Base-by-base conservation (phyloP, 2,113 vertebrate genomes). In the Oxygymnocypris stewartii region DNA sequence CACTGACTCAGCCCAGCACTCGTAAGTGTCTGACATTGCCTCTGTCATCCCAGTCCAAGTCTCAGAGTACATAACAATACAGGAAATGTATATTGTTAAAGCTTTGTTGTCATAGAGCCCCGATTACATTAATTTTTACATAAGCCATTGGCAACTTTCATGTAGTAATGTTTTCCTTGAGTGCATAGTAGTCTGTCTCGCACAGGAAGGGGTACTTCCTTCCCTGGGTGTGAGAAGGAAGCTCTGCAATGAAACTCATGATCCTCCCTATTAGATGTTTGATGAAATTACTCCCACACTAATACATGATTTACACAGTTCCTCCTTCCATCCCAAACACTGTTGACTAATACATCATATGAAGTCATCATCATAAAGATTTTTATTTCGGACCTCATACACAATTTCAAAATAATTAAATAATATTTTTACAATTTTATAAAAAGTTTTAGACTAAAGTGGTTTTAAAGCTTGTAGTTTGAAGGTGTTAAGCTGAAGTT, bases 1-100 rank as follows among this genome's bases (percentile, higher is more conserved):
- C 0, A 95, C 95, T 1, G 97, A 97, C 79, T 93, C 97, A 11
- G 86, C 95, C 51, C 97, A 98, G 79, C 96, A 96, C 4, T 92
- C 95, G 98, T 98, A 90, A 96, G 97, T 23, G 28, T 67, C 61
- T 61, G 2, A 11, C 16, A 16, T 73, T 67, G 2, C 28, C n/a
- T 65, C 25, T 73, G 31, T 20, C 37, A 80, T 40, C 57, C 6
- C 40, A 47, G 44, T 80, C 42, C 18, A 67, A 23, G 25, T 51
- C 57, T 11, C 18, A 57, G 20, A 20, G 31, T 47, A 57, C 3
- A 61, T 81, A 40, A n/a, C 40, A 16, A 79, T 61, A 81, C 6
- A 25, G n/a, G 12, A 81, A 80, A 80, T 42, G 28, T 67, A 25
- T 40, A 57, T 49, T 51, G 4, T 44, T 67, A 73, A 23, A 75